These are phyloP conservation scores for Gymnothorax javanicus DNA, from an alignment of 2,797 vertebrate genomes.

Conservation along the genomic window DNA sequence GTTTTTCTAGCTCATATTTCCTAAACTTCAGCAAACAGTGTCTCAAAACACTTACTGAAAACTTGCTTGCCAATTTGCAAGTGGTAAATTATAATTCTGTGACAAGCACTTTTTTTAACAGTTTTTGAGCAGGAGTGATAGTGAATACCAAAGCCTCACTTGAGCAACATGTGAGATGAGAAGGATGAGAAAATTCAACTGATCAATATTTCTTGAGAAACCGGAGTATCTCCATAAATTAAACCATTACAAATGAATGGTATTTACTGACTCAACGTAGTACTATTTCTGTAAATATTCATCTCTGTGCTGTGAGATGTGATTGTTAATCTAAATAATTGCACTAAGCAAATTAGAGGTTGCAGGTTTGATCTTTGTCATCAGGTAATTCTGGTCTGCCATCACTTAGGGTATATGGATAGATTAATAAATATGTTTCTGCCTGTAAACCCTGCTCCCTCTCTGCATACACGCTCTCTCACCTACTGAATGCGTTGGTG, in stretches of 20 bases:
- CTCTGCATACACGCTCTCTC: not conserved
- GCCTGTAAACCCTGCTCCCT: not conserved
- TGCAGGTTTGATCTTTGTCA: not conserved
- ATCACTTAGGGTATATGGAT: not conserved
- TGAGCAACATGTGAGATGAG: not conserved
- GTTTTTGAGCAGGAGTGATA: not conserved
- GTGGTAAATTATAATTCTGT: not conserved
- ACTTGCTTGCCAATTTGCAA: not conserved
- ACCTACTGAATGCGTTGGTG: not conserved
- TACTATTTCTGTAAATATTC: not conserved
- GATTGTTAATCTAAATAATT: not conserved
- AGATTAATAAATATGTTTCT: not conserved
- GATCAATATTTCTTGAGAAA: not conserved
- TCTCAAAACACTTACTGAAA: not conserved
- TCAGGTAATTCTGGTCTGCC: not conserved
- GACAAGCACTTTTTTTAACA: not conserved
- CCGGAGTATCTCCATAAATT: not conserved
- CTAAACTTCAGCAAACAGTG: too few species aligned
- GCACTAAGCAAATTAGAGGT: not conserved
- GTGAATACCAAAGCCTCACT: not conserved
- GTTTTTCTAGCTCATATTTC: too few species aligned
- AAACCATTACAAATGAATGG: not conserved
- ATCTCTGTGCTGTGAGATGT: not conserved
- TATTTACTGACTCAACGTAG: not conserved
- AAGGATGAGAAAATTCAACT: not conserved